Conservation (phyloP, 2,797 vertebrate genomes). For the Schizothorax lantsangensis region DNA sequence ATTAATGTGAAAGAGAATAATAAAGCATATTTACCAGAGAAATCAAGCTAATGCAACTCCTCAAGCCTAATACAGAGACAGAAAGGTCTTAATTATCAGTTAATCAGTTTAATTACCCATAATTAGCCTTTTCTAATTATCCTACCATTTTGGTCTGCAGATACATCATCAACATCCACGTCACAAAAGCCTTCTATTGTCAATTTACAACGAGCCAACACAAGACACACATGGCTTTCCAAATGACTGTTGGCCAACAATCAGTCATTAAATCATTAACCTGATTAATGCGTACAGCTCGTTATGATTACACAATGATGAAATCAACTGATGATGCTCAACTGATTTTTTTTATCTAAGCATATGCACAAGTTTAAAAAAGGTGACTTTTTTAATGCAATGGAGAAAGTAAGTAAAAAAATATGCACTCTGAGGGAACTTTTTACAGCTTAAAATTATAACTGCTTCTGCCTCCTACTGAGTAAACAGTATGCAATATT, state of each 20-base stretch:
- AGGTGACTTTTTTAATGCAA: neutral
- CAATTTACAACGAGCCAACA: conserved; percentile 58
- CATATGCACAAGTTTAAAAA: neutral
- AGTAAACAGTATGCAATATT: conserved; percentile 63
- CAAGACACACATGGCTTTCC: conserved; percentile 27
- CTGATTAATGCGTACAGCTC: conserved; percentile 70
- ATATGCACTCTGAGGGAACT: conserved; percentile 8
- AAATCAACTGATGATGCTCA: conserved; percentile 20
- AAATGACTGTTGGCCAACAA: conserved; percentile 31
- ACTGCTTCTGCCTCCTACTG: conserved; percentile 17
- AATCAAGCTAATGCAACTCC: conserved; percentile 64
- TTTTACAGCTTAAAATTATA: conserved; percentile 27
- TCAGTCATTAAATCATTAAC: conserved; percentile 51
- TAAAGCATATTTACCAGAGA: conserved; percentile 22
- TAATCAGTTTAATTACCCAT: conserved; percentile 71
- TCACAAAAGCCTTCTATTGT: conserved; percentile 62
- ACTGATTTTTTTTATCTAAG: neutral
- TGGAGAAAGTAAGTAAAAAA: conserved; percentile 24
- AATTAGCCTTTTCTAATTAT: conserved; percentile 70
- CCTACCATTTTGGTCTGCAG: conserved; percentile 69
- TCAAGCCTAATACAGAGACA: conserved; percentile 61
- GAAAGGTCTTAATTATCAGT: conserved; percentile 60
- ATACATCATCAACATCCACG: conserved; percentile 66
- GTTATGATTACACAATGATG: conserved; percentile 60
- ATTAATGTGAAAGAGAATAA: conserved; percentile 20